Evolutionary conservation across 2,113 vertebrate genomes (phyloP).

Genomic region (Salvelinus alpinus): DNA sequence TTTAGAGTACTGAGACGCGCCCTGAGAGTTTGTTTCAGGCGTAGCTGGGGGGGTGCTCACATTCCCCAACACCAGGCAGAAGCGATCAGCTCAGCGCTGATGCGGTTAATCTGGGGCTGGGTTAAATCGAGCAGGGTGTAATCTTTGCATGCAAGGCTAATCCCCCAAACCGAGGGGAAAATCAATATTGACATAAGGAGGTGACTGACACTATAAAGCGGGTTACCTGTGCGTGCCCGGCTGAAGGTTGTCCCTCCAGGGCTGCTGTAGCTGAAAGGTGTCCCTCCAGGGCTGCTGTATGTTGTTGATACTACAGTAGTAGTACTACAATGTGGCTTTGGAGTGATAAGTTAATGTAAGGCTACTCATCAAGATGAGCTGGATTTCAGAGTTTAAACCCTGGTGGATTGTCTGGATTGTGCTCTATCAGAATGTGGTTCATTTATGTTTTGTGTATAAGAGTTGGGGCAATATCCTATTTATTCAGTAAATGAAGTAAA

Average conservation of each 20-base stretch:
- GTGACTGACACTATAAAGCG: constrained; percentile 50
- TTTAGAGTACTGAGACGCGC: too few species aligned
- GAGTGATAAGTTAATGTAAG: not conserved
- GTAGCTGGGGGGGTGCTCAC: not conserved
- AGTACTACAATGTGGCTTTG: not conserved
- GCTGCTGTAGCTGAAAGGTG: not conserved
- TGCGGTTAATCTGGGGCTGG: constrained; percentile 63
- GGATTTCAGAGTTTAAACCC: constrained; percentile 1
- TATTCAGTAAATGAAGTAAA: too few species aligned
- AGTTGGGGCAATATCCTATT: too few species aligned
- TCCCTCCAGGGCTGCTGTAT: not conserved
- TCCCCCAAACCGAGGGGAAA: constrained; percentile 45
- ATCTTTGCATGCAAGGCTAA: constrained; percentile 62
- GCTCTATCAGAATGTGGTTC: not conserved
- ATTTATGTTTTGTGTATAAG: not conserved
- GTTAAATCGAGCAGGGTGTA: constrained; percentile 62
- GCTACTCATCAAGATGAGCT: not conserved
- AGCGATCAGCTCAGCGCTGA: constrained; percentile 50
- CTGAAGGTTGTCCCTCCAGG: not conserved
- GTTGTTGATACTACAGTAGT: not conserved
- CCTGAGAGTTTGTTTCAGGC: too few species aligned
- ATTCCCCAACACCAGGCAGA: constrained; percentile 27
- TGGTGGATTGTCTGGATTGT: not conserved
- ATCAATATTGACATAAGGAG: constrained; percentile 65
- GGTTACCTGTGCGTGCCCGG: not conserved